These are phyloP conservation scores for Sarotherodon lohbergeri DNA, from an alignment of 2,113 vertebrate species.

Conservation along the genomic window DNA sequence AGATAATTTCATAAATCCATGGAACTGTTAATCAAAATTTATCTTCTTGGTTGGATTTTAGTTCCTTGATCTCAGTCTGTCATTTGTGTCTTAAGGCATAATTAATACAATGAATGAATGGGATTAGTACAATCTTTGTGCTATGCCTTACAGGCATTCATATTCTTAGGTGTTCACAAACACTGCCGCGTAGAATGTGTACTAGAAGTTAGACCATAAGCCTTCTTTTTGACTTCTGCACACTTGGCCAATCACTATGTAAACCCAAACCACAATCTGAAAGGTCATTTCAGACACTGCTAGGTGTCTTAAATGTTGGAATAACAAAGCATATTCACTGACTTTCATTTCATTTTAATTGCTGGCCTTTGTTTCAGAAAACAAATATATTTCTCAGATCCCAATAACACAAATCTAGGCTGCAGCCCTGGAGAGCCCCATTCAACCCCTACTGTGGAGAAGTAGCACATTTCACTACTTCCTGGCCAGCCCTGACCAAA, in stretches of 20 bases:
- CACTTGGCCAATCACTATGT: background rate
- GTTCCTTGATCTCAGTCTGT: background rate
- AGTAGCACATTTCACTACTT: conserved; percentile 49
- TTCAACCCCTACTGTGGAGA: background rate
- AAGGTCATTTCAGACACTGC: background rate
- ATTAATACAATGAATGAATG: background rate
- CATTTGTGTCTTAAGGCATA: background rate
- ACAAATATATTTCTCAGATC: conserved; percentile 4
- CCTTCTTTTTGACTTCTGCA: background rate
- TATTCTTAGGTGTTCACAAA: background rate
- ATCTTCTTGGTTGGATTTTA: background rate
- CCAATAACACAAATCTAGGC: conserved; percentile 4
- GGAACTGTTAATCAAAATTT: background rate
- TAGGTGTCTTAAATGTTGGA: background rate
- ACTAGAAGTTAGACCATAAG: background rate
- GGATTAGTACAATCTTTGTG: background rate
- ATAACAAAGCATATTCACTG: conserved; percentile 2
- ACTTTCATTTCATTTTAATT: conserved; percentile 1
- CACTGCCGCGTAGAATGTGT: background rate
- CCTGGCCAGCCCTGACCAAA: conserved; percentile 17
- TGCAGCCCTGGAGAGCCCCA: conserved; percentile 27
- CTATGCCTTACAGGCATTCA: background rate
- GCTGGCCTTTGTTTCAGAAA: conserved; percentile 11
- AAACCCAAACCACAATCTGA: background rate
- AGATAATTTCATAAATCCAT: background rate